These are phyloP conservation scores for Choloepus hoffmanni DNA, from an alignment of 2,113 vertebrate species.

Conservation along the genomic window DNA sequence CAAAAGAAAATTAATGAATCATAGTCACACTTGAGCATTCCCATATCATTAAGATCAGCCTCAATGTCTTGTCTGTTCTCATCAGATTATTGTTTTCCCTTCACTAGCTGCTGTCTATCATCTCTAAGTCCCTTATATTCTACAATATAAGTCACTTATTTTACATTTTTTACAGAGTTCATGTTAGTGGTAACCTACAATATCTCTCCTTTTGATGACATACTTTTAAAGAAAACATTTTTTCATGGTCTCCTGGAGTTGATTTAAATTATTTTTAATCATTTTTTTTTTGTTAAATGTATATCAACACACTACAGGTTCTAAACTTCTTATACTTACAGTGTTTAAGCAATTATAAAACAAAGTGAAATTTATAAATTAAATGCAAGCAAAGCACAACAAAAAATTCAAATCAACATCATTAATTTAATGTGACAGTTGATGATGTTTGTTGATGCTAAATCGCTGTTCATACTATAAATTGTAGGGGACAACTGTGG, in stretches of 20 bases:
- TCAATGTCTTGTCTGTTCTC: too few species aligned
- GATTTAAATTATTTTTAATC: conserved; percentile 17
- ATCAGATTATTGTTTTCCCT: too few species aligned
- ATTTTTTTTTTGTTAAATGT: conserved; percentile 10
- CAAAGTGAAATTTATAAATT: conserved; percentile 27
- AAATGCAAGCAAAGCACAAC: conserved; percentile 20
- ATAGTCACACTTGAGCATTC: too few species aligned
- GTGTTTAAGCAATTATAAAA: conserved; percentile 48
- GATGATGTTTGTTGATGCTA: conserved; percentile 33
- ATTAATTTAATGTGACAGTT: conserved; percentile 48
- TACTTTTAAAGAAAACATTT: conserved; percentile 13
- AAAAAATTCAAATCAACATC: not conserved
- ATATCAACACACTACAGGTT: not conserved
- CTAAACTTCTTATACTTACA: conserved; percentile 3
- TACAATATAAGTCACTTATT: too few species aligned
- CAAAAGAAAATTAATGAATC: too few species aligned
- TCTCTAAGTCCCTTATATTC: too few species aligned
- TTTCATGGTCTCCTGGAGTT: not conserved
- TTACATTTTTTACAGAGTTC: too few species aligned
- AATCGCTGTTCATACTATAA: not conserved
- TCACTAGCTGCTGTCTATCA: too few species aligned
- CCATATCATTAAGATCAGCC: too few species aligned
- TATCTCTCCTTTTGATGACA: not conserved
- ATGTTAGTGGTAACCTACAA: too few species aligned
- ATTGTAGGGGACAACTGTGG: not conserved